Evolutionary conservation across 1,140 invertebrate genomes (phyloP).

Genomic region (Aphaenogaster floridana): DNA sequence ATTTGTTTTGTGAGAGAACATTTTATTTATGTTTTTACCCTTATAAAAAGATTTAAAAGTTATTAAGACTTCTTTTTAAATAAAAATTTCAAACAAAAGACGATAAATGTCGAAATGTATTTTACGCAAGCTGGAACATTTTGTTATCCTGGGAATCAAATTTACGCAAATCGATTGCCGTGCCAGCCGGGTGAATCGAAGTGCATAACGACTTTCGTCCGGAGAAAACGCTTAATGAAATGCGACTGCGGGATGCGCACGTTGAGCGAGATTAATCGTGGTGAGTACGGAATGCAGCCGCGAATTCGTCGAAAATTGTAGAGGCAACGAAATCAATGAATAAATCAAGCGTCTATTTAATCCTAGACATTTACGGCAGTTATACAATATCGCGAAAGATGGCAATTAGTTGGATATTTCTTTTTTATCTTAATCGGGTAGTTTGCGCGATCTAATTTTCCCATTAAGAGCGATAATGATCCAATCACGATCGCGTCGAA

Average conservation of each 20-base stretch:
- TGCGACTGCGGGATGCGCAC: slow-evolving; percentile 51
- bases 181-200: slow-evolving; percentile 10
- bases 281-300: slow-evolving; percentile 38
- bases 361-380: slow-evolving; percentile 35
- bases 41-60: neutral
- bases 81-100: neutral
- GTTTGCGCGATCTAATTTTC: slow-evolving; percentile 12
- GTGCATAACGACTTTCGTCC: slow-evolving; percentile 55
- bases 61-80: neutral
- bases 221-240: slow-evolving; percentile 59
- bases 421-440: neutral
- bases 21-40: neutral
- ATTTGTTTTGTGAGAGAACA: neutral
- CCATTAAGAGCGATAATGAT: slow-evolving; percentile 28
- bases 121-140: neutral
- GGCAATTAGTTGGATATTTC: slow-evolving; percentile 35
- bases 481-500: slow-evolving; percentile 26
- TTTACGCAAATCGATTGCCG: slow-evolving; percentile 48
- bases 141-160: slow-evolving; percentile 32
- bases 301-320: slow-evolving; percentile 54
- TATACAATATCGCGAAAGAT: slow-evolving; percentile 25
- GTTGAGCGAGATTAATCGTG: slow-evolving; percentile 53
- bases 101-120: slow-evolving; percentile 25
- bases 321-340: slow-evolving; percentile 38
- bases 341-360: slow-evolving; percentile 55